Evolutionary conservation across 2,113 vertebrate species (phyloP).

Genomic region (Elephantulus edwardii): DNA sequence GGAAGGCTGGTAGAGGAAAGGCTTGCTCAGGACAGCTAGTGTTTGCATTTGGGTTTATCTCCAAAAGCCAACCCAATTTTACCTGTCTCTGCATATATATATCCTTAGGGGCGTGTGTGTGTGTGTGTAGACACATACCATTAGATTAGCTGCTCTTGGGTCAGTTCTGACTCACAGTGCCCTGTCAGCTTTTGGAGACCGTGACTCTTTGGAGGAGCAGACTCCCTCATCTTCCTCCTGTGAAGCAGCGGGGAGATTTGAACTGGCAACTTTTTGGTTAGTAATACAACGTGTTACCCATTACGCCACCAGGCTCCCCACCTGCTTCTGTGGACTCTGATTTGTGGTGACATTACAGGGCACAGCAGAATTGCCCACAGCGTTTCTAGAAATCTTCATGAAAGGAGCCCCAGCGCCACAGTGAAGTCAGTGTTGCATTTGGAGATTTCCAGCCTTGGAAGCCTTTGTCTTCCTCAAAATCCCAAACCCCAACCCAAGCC

Average conservation of each 20-base stretch:
- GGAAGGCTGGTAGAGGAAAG: background rate
- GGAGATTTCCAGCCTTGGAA: no score
- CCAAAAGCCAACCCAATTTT: no score
- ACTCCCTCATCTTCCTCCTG: background rate
- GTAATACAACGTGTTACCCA: background rate
- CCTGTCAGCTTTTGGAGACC: no score
- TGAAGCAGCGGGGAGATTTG: background rate
- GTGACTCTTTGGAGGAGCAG: background rate
- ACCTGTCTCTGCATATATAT: background rate
- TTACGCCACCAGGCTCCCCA: background rate
- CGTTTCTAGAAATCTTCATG: no score
- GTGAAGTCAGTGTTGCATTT: no score
- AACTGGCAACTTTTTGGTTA: background rate
- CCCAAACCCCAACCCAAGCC: no score
- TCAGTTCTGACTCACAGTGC: background rate
- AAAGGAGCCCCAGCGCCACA: no score
- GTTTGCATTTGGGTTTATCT: conserved; percentile 31
- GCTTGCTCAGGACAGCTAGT: background rate
- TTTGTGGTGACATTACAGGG: no score
- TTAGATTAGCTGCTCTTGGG: background rate
- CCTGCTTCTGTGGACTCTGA: no score
- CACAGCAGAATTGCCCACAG: no score
- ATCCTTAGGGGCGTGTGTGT: background rate
- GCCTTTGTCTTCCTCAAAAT: no score
- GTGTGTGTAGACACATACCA: background rate